These are phyloP conservation scores for Calidris pugnax DNA, from an alignment of 2,113 vertebrate genomes.

Conservation along the genomic window DNA sequence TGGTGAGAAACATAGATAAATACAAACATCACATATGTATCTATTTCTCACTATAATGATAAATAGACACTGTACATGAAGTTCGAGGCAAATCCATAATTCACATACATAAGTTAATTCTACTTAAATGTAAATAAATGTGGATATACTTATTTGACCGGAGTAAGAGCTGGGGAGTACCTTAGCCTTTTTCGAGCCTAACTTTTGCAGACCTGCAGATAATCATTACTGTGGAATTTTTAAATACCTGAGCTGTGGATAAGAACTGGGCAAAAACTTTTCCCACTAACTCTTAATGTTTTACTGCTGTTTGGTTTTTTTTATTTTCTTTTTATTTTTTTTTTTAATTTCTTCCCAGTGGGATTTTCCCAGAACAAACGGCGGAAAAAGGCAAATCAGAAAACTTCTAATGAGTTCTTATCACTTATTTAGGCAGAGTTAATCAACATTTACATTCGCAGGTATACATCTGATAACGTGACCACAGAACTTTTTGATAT, in stretches of 20 bases:
- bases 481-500: neutral
- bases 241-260: neutral
- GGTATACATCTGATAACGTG: rapidly evolving
- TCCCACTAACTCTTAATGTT: neutral
- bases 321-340: neutral
- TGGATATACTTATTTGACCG: neutral
- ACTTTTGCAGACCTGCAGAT: neutral
- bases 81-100: neutral
- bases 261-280: neutral
- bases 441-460: neutral
- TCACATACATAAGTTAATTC: neutral
- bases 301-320: neutral
- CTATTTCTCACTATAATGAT: neutral
- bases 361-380: neutral
- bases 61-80: neutral
- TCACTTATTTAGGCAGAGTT: neutral
- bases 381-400: neutral
- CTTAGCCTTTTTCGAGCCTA: neutral
- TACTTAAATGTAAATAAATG: neutral
- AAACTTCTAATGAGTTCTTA: neutral
- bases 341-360: neutral
- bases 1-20: neutral
- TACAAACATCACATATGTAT: rapidly evolving
- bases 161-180: neutral
- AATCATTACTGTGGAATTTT: neutral